Conservation (phyloP, 2,113 vertebrate species). For the Syngnathus scovelli region DNA sequence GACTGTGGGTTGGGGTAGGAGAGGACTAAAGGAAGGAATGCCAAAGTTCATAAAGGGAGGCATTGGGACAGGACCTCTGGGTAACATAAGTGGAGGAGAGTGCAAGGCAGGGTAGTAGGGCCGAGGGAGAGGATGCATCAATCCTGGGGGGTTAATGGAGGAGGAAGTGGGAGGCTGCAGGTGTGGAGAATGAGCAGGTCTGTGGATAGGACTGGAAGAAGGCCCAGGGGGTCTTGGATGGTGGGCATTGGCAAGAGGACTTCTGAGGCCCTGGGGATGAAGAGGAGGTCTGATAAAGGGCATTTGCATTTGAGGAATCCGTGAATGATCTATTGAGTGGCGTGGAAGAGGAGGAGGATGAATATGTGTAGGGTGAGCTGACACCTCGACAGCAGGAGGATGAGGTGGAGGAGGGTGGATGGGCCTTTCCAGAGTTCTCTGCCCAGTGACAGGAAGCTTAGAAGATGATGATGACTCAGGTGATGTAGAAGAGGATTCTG, state of each 20-base stretch:
- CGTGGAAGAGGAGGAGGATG: slow-evolving; percentile 53
- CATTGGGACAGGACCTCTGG: slow-evolving; percentile 85
- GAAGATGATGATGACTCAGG: slow-evolving; percentile 81
- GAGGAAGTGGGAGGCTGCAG: slow-evolving; percentile 79
- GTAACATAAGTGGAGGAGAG: slow-evolving; percentile 87
- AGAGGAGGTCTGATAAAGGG: slow-evolving; percentile 85
- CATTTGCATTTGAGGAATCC: slow-evolving; percentile 72
- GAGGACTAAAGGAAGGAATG: slow-evolving; percentile 84
- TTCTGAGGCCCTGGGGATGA: slow-evolving; percentile 84
- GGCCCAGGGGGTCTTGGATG: slow-evolving; percentile 78
- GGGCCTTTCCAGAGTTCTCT: slow-evolving; percentile 80
- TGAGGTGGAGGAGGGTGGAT: slow-evolving; percentile 59
- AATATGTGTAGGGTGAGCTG: slow-evolving; percentile 47
- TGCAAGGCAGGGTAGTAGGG: slow-evolving; percentile 84
- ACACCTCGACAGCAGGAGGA: slow-evolving; percentile 23
- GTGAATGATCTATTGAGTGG: slow-evolving; percentile 58
- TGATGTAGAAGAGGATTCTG: slow-evolving; percentile 77
- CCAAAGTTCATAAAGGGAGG: slow-evolving; percentile 88
- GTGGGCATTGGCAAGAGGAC: slow-evolving; percentile 73
- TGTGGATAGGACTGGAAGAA: slow-evolving; percentile 86
- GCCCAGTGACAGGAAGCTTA: slow-evolving; percentile 80
- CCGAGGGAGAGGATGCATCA: slow-evolving; percentile 82
- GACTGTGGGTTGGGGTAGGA: slow-evolving; percentile 88
- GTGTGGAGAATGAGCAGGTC: slow-evolving; percentile 87
- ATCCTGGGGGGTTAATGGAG: slow-evolving; percentile 82